Base-by-base conservation (phyloP, 2,888 invertebrate genomes). In the Drosophila algonquin region DNA sequence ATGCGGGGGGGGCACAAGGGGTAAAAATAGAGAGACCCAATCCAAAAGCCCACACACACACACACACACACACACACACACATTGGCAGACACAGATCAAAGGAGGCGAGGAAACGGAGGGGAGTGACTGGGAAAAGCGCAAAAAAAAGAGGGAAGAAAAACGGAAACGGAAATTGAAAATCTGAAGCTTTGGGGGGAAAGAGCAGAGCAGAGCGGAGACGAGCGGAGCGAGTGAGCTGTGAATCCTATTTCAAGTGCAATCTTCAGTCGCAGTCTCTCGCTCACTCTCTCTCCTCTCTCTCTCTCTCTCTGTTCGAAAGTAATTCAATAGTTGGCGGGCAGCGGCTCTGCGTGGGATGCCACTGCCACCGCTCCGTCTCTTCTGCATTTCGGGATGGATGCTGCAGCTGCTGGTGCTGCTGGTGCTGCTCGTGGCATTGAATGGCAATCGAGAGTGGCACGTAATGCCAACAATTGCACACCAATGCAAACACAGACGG, bases 401-500 rank as follows among this genome's bases (percentile, higher is more conserved):
- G 40, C 40, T 40, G 35, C 35, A 12, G 35, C 35, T 3, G 35
- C 35, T 35, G 35, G 12, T 35, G 35, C 35, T 32, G 45, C 45
- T 45, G 50, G 53, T 48, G 52, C 58, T 69, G 64, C 70, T 73
- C 14, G 54, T 74, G 79, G 77, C 75, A 89, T 86, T 86, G 87
- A 89, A 89, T 85, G 86, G 79, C 86, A 86, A 87, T 87, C 82
- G 90, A 88, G 87, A 89, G 81, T 80, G 89, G 90, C 90, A 89
- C 89, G 90, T 89, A 89, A 89, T 90, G 87, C 89, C 80, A 85
- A 89, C 90, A 90, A 90, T 90, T 89, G 90, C 80, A 73, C 87
- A 86, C 79, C 81, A 82, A 75, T 70, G 78, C 83, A 88, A 75
- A 88, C 79, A 88, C 65, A 68, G 67, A 69, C 53, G 47, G 44